A percentile compares a stretch with the other conserved stretches of the same genome.
These are phyloP conservation scores for Rotaria sp. DNA, from an alignment of 2,888 invertebrate genomes.

Conservation along the genomic window DNA sequence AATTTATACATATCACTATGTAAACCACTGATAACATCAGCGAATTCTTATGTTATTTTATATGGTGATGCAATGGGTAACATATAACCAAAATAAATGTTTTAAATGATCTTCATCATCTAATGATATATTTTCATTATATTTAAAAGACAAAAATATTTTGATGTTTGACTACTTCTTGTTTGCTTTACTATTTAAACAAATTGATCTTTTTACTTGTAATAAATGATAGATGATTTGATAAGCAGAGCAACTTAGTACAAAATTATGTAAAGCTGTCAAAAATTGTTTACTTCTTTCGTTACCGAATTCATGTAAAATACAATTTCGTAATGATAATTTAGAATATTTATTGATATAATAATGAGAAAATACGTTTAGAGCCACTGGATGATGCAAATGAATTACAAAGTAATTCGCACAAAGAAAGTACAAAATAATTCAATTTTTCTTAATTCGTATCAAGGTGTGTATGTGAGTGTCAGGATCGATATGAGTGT, in stretches of 20 bases:
- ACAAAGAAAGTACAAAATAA: too few species aligned
- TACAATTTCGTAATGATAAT: slow-evolving; percentile 77
- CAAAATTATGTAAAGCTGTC: slow-evolving; percentile 89
- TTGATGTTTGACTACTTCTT: too few species aligned
- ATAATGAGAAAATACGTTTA: slow-evolving; percentile 87
- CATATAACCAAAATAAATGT: slow-evolving; percentile 96
- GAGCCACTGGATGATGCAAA: too few species aligned
- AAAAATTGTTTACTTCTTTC: slow-evolving; percentile 71
- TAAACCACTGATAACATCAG: slow-evolving; percentile 95
- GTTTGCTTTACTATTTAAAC: not conserved
- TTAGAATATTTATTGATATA: slow-evolving; percentile 75
- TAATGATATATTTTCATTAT: slow-evolving; percentile 94
- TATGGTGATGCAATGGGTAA: slow-evolving; percentile 85
- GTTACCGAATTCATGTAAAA: slow-evolving; percentile 83
- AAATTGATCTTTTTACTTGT: slow-evolving; percentile 81
- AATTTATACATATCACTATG: slow-evolving; percentile 93
- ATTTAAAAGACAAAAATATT: slow-evolving; percentile 58
- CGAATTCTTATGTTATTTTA: slow-evolving; percentile 89
- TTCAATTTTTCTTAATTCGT: too few species aligned
- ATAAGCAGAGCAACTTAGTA: slow-evolving; percentile 94
- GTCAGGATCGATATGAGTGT: too few species aligned
- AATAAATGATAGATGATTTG: slow-evolving; percentile 91
- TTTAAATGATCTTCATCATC: slow-evolving; percentile 95
- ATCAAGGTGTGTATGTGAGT: too few species aligned
- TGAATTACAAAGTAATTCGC: too few species aligned